Conservation (phyloP, 2,888 invertebrate genomes). For the Candidula unifasciata region DNA sequence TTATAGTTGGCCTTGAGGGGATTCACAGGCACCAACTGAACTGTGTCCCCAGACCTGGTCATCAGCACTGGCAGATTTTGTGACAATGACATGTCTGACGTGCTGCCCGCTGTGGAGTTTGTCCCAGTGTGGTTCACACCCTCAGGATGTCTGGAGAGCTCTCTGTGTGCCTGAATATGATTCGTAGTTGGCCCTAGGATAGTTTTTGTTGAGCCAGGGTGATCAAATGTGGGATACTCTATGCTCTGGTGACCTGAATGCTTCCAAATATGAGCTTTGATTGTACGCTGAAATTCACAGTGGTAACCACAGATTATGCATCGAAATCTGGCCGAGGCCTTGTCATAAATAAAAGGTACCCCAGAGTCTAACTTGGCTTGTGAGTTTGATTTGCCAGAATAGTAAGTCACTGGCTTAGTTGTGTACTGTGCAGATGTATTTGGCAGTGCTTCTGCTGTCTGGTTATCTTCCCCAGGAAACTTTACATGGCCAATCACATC, state of each 20-base stretch:
- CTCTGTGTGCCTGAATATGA: background rate
- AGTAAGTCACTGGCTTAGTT: background rate
- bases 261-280: slow-evolving; percentile 77
- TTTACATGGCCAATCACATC: slow-evolving; percentile 41
- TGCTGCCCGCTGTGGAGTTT: background rate
- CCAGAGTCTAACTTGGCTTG: slow-evolving; percentile 15
- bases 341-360: slow-evolving; percentile 65
- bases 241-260: slow-evolving; percentile 76
- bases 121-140: background rate
- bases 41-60: slow-evolving; percentile 33
- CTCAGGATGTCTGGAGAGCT: background rate
- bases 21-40: slow-evolving; percentile 35
- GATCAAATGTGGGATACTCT: slow-evolving; percentile 75
- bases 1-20: slow-evolving; percentile 5
- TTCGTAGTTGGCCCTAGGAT: background rate
- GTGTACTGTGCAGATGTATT: background rate
- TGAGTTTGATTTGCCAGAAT: background rate
- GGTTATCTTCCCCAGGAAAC: background rate
- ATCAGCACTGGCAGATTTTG: slow-evolving; percentile 2
- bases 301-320: slow-evolving; percentile 76
- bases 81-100: background rate
- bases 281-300: slow-evolving; percentile 75
- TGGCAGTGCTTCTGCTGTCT: background rate
- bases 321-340: slow-evolving; percentile 65
- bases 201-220: slow-evolving; percentile 25